Percentiles rank a stretch among this genome's conserved stretches.
Conservation (phyloP, 2,797 vertebrate species). For the Gallinago nigripennis region DNA sequence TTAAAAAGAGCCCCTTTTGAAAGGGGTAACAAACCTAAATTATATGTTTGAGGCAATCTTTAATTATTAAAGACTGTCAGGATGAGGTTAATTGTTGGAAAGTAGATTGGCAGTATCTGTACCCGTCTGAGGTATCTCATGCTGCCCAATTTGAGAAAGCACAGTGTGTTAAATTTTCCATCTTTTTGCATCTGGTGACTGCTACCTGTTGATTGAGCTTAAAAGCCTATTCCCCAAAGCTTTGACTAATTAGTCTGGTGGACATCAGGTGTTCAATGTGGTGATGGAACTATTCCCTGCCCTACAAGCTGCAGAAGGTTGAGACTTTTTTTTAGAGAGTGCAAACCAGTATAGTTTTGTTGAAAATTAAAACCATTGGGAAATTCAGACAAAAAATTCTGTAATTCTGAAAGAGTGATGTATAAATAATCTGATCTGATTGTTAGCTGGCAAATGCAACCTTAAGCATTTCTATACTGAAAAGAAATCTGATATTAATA, state of each 20-base stretch:
- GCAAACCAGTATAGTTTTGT: background rate
- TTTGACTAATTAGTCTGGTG: background rate
- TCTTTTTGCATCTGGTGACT: background rate
- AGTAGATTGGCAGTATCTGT: background rate
- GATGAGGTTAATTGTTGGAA: background rate
- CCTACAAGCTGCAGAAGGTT: background rate
- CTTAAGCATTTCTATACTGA: background rate
- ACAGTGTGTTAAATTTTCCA: background rate
- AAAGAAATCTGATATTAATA: background rate
- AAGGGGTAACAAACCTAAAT: background rate
- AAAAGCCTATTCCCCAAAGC: background rate
- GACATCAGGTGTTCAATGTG: background rate
- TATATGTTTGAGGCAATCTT: background rate
- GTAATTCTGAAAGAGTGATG: background rate
- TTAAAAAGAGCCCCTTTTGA: background rate
- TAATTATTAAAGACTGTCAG: background rate
- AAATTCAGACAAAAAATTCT: background rate
- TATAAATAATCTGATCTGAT: background rate
- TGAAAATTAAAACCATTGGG: background rate
- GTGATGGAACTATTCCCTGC: background rate
- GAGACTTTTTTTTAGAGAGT: background rate
- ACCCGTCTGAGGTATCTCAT: background rate
- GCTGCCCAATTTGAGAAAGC: background rate
- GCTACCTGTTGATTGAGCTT: background rate
- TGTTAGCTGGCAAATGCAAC: background rate